Evolutionary conservation across 2,113 vertebrate genomes (phyloP).

Genomic region (Zapus hudsonius): DNA sequence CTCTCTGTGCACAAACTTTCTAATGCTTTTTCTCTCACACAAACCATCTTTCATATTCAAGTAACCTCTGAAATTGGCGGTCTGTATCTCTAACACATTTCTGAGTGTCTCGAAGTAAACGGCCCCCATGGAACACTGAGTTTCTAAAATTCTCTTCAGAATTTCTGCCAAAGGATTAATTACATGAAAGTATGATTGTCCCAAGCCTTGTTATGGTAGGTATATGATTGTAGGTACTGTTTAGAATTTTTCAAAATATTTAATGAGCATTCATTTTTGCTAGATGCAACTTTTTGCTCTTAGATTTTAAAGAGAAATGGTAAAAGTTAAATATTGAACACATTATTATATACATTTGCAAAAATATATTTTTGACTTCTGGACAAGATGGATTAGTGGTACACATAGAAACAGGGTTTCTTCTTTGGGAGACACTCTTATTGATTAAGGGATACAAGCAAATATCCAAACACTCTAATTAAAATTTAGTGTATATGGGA

Average conservation of each 20-base stretch:
- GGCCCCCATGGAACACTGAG: background rate
- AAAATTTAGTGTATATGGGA: background rate
- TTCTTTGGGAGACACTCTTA: background rate
- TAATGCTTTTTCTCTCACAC: background rate
- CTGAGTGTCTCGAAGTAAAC: background rate
- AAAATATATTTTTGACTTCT: background rate
- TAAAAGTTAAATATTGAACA: background rate
- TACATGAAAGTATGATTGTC: background rate
- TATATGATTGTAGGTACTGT: background rate
- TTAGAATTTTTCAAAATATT: background rate
- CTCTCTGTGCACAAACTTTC: slow-evolving; percentile 8
- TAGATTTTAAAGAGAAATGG: slow-evolving; percentile 25
- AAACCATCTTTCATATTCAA: background rate
- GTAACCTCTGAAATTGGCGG: background rate
- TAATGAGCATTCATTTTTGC: background rate
- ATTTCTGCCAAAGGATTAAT: background rate
- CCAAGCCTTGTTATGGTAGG: background rate
- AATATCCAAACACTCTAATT: background rate
- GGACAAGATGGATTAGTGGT: background rate
- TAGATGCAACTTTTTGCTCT: background rate
- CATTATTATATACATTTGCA: background rate
- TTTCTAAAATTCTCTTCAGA: background rate
- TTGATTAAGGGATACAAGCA: background rate
- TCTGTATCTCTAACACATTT: background rate
- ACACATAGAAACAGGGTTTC: background rate